Conservation (phyloP, 2,797 vertebrate genomes). For the Characodon lateralis region DNA sequence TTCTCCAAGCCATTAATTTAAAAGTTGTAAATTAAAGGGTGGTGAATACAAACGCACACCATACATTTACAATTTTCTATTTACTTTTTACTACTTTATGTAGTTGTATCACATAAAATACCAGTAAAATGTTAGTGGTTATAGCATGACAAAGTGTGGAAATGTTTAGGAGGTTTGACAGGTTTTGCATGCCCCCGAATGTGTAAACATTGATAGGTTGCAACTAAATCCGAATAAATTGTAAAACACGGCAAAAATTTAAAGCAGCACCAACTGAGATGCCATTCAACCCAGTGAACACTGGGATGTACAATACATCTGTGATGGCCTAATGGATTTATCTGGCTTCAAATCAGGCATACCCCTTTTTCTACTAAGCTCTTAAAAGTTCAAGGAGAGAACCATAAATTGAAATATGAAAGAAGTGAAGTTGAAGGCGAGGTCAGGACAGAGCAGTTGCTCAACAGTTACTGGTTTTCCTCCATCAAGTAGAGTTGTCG, state of each 20-base stretch:
- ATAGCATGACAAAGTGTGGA: background rate
- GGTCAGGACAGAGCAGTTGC: constrained; percentile 32
- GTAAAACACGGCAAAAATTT: background rate
- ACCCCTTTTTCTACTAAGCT: constrained; percentile 26
- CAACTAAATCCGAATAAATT: constrained; percentile 2
- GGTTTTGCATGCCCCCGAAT: background rate
- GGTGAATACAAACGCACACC: background rate
- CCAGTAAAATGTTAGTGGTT: background rate
- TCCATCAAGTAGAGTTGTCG: constrained; percentile 45
- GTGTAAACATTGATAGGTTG: constrained; percentile 1
- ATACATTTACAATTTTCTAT: background rate
- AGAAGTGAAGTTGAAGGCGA: constrained; percentile 50
- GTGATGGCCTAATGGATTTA: constrained; percentile 32
- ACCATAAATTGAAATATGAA: constrained; percentile 52
- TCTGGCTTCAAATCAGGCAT: constrained; percentile 54
- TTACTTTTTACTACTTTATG: background rate
- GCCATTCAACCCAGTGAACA: constrained; percentile 21
- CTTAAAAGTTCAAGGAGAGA: constrained; percentile 44
- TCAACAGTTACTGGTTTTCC: constrained; percentile 52
- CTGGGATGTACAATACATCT: constrained; percentile 28
- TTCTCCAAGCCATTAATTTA: background rate
- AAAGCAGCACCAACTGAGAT: constrained; percentile 1
- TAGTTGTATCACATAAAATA: background rate
- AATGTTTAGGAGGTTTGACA: background rate
- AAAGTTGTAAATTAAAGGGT: background rate